Evolutionary conservation across 2,888 invertebrate genomes (phyloP).

Genomic region (Schrankia costaestrigalis): DNA sequence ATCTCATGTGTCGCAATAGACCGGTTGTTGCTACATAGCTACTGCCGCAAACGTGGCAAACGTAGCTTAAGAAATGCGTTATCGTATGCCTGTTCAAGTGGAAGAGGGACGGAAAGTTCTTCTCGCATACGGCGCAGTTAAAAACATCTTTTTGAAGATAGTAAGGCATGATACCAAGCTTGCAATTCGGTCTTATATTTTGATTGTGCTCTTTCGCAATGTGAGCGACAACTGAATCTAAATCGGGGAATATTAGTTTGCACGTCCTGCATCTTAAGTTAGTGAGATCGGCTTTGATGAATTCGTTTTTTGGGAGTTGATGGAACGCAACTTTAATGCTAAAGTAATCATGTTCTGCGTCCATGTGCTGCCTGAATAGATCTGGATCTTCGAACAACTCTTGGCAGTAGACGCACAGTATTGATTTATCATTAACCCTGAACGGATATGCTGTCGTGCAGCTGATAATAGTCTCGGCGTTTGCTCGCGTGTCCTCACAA

Average conservation of each 20-base stretch:
- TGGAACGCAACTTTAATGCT: constrained; percentile 60
- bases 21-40: constrained; percentile 67
- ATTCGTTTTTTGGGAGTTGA: constrained; percentile 63
- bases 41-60: constrained; percentile 67
- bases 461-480: constrained; percentile 63
- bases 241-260: constrained; percentile 28
- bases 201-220: constrained; percentile 42
- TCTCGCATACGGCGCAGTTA: constrained; percentile 60
- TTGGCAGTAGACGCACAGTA: constrained; percentile 71
- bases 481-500: constrained; percentile 62
- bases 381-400: constrained; percentile 62
- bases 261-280: constrained; percentile 58
- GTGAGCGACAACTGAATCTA: constrained; percentile 53
- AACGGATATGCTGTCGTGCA: constrained; percentile 71
- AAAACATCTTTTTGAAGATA: constrained; percentile 49
- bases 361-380: constrained; percentile 58
- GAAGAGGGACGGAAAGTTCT: constrained; percentile 57
- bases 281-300: constrained; percentile 63
- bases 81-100: constrained; percentile 68
- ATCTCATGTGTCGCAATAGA: constrained; percentile 55
- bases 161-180: constrained; percentile 68
- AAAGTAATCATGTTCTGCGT: constrained; percentile 56
- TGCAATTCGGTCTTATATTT: constrained; percentile 42
- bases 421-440: constrained; percentile 66
- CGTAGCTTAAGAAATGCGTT: constrained; percentile 64